phyloP scores from a whole-genome alignment of 30 jellyfish, hydroid and myxozoan species.

The Hydractinia echinata region DNA sequence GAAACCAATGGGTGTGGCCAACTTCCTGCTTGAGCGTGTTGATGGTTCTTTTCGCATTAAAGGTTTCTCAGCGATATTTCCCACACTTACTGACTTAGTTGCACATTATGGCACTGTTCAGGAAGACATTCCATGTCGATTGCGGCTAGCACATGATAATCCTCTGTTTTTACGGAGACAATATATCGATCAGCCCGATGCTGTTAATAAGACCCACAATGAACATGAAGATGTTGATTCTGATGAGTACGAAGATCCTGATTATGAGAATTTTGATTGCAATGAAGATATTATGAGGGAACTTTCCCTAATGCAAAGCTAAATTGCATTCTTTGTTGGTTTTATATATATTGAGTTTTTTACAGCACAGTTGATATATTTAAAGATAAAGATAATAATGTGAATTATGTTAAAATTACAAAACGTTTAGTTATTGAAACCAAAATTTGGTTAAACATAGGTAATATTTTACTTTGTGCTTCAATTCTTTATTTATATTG shows the following conservation, averaged over 20 bases:
- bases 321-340: neutral
- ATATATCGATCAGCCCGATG: conserved; percentile 1
- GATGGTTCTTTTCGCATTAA: conserved; percentile 39
- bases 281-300: conserved; percentile 58
- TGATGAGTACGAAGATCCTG: conserved; percentile 71
- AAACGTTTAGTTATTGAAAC: too few relatives aligned
- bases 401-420: too few relatives aligned
- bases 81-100: conserved; percentile 48
- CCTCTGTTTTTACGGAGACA: conserved; percentile 27
- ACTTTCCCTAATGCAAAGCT: conserved; percentile 9
- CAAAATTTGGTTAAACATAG: too few relatives aligned
- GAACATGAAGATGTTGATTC: conserved; percentile 6
- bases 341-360: neutral
- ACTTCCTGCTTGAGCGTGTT: conserved; percentile 39
- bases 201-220: neutral
- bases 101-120: conserved; percentile 68
- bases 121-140: conserved; percentile 67
- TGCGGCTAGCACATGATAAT: conserved; percentile 63
- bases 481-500: too few relatives aligned
- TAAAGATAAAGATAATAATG: too few relatives aligned
- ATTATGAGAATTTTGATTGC: conserved; percentile 43
- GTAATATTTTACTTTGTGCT: too few relatives aligned
- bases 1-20: conserved; percentile 46
- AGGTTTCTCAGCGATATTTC: conserved; percentile 58
- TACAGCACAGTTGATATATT: neutral